Evolutionary conservation across 2,888 invertebrate species (phyloP).

Genomic region (Ectropis crepuscularia): DNA sequence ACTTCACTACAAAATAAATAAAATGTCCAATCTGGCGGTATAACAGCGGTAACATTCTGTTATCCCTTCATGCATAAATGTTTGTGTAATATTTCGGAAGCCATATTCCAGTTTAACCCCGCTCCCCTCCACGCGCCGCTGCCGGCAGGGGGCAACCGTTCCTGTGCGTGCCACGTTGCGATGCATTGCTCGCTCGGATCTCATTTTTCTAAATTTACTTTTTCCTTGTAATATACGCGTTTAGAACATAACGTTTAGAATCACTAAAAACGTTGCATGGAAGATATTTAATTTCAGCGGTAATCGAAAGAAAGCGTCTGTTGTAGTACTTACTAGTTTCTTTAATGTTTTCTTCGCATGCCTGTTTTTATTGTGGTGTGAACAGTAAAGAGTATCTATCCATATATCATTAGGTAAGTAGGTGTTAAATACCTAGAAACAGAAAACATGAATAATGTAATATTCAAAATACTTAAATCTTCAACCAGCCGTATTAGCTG

Average conservation of each 20-base stretch:
- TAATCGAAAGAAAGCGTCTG: too few species aligned
- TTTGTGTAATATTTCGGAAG: constrained; percentile 78
- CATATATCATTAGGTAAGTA: too few species aligned
- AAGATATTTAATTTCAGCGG: too few species aligned
- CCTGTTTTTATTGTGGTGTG: too few species aligned
- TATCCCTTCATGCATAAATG: constrained; percentile 81
- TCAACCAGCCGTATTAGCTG: constrained; percentile 5
- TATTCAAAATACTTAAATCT: constrained; percentile 3
- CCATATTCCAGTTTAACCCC: constrained; percentile 61
- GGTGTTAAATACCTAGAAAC: too few species aligned
- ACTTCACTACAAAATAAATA: constrained; percentile 57
- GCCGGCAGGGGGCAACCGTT: constrained; percentile 36
- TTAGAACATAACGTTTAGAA: constrained; percentile 1
- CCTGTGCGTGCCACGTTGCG: constrained; percentile 56
- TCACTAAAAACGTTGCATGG: not conserved
- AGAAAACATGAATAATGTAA: not conserved
- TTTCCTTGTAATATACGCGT: not conserved
- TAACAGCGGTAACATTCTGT: constrained; percentile 72
- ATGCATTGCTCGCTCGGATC: constrained; percentile 50
- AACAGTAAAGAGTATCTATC: too few species aligned
- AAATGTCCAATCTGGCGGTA: constrained; percentile 68
- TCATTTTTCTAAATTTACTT: constrained; percentile 59
- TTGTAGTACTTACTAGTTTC: too few species aligned
- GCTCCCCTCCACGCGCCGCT: constrained; percentile 45
- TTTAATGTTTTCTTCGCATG: too few species aligned